phyloP scores from a whole-genome alignment of 2,113 vertebrate genomes.

The Cyprinus carpio region DNA sequence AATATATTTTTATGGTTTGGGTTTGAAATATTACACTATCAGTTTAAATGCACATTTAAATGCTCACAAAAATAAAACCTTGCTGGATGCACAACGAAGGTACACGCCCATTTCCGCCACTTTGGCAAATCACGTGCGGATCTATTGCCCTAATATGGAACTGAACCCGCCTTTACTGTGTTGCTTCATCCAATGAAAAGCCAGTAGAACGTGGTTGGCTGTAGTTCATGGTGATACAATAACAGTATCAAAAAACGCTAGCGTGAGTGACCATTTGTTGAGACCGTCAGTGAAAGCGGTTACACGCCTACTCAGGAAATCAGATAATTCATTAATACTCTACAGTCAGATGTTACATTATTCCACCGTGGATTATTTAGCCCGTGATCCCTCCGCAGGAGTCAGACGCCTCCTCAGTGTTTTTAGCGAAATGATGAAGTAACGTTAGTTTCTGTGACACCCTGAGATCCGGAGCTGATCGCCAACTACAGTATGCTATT shows the following conservation, averaged over 20 bases:
- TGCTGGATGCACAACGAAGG: neutral
- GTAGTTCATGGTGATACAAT: constrained; percentile 67
- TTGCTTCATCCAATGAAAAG: constrained; percentile 82
- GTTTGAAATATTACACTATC: neutral
- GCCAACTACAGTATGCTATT: constrained; percentile 10
- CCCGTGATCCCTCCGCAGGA: constrained; percentile 52
- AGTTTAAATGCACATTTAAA: constrained; percentile 4
- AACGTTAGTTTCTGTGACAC: constrained; percentile 28
- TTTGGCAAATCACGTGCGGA: neutral
- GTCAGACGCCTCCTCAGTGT: constrained; percentile 55
- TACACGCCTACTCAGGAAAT: neutral
- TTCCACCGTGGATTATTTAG: neutral
- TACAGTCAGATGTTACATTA: neutral
- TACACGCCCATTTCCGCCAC: constrained; percentile 65
- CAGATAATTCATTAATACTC: neutral
- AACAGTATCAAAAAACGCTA: constrained; percentile 54
- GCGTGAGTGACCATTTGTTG: constrained; percentile 41
- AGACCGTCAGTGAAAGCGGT: neutral
- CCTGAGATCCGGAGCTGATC: too few relatives aligned
- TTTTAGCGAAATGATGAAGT: constrained; percentile 37
- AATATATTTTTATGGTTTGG: neutral
- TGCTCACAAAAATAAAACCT: neutral
- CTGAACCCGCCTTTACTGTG: constrained; percentile 84
- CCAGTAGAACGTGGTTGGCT: constrained; percentile 61
- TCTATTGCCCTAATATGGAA: constrained; percentile 50